A percentile compares a stretch with the other conserved stretches of the same genome.
phyloP scores from a whole-genome alignment of 2,888 invertebrate species.

The Drosophila barbarae region DNA sequence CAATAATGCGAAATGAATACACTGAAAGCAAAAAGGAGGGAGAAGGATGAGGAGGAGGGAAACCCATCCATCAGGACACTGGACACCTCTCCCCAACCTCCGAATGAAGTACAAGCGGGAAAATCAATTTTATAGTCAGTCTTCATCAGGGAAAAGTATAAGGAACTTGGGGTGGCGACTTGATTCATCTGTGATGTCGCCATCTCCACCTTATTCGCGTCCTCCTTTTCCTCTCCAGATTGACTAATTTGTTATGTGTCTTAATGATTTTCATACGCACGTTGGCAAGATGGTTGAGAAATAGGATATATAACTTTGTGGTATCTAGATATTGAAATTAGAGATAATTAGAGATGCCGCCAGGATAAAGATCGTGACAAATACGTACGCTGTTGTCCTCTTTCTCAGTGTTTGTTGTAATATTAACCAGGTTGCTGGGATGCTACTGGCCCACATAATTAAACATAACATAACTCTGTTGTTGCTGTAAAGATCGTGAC shows the following conservation, averaged over 20 bases:
- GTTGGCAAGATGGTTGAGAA: neutral
- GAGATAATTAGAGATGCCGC: constrained; percentile 2
- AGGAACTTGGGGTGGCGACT: neutral
- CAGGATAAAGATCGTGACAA: constrained; percentile 65
- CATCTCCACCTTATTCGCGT: neutral
- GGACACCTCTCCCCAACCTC: constrained; percentile 32
- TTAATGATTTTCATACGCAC: constrained; percentile 69
- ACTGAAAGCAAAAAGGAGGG: constrained; percentile 14
- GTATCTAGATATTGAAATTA: too few species aligned
- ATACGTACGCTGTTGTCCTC: constrained; percentile 24
- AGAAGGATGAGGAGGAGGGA: neutral
- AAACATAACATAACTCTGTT: too few species aligned
- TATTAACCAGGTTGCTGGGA: too few species aligned
- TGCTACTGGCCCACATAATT: too few species aligned
- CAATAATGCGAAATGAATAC: constrained; percentile 71
- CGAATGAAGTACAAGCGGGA: constrained; percentile 59
- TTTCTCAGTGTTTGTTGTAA: too few species aligned
- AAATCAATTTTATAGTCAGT: constrained; percentile 71
- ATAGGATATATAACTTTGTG: neutral
- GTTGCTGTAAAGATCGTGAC: too few species aligned
- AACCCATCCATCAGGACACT: constrained; percentile 28
- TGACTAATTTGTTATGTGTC: constrained; percentile 70
- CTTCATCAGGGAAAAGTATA: constrained; percentile 38
- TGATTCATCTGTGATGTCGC: neutral
- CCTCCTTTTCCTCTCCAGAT: neutral